Base-by-base conservation (phyloP, 2,888 invertebrate species). In the Agrotis clavis region DNA sequence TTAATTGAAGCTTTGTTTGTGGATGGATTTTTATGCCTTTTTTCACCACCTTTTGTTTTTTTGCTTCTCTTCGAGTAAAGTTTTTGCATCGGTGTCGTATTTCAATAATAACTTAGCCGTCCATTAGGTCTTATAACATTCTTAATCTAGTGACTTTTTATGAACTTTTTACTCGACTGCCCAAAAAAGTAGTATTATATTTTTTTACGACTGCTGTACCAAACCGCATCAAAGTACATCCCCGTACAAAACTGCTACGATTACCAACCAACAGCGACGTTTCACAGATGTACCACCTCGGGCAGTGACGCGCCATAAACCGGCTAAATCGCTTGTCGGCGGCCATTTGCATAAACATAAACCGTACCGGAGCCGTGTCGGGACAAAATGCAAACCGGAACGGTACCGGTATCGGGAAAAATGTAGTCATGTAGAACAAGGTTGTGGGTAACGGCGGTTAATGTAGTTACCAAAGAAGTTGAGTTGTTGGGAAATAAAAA, bases 291-390 rank as follows among this genome's bases (percentile, higher is more conserved):
- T 87, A 84, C 78, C 74, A 81, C 77, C 71, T 57, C 79, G 83
- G 81, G 63, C 85, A 84, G 87, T 87, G 87, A 84, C 91, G 90
- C 88, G 81, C 90, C 92, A 92, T 93, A 92, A 92, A 92, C 87
- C 88, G 89, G 88, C 87, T 92, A 91, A 92, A 93, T 93, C 89
- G 92, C 87, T 89, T 88, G 92, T 88, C 87, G 88, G 73, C 85
- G 84, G 65, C 90, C 89, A 90, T 92, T 91, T 91, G 90, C 92
- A 90, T 92, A 90, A 91, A 92, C 90, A 91, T 89, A 87, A 88
- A 89, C 88, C 78, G 70, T 69, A 54, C 41, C 73, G 74, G 73
- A 83, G 81, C 67, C 68, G 69, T 74, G 74, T 14, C 50, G 74
- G 19, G 48, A 69, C 74, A 72, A 78, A 78, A 73, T 82, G 79